These are phyloP conservation scores for Brachionus manjavacas DNA, from an alignment of 1,140 invertebrate genomes.

Conservation along the genomic window DNA sequence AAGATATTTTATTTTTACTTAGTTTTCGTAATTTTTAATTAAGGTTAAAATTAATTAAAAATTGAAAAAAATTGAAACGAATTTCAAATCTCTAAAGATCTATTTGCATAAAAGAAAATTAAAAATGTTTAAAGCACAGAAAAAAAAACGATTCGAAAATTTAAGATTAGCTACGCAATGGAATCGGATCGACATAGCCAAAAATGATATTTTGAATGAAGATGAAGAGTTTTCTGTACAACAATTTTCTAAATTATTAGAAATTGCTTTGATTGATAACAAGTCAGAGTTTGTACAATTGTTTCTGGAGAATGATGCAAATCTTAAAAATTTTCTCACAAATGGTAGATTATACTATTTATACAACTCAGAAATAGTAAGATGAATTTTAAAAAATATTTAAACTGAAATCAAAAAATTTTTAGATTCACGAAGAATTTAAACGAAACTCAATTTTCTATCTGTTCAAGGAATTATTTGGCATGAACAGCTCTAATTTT, in stretches of 20 bases:
- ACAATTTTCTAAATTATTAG: conserved; percentile 52
- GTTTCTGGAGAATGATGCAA: conserved; percentile 18
- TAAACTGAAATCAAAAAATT: neutral
- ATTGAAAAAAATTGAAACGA: no score
- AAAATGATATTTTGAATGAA: conserved; percentile 38
- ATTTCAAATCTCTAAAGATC: no score
- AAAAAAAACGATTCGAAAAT: conserved; percentile 36
- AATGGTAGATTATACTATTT: conserved; percentile 45
- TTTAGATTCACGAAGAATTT: conserved; percentile 2
- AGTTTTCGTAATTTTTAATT: no score
- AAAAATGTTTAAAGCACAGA: neutral
- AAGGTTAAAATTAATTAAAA: no score
- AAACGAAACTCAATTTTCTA: neutral
- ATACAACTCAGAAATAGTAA: conserved; percentile 50
- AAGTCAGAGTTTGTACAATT: conserved; percentile 33
- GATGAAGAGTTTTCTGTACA: conserved; percentile 40
- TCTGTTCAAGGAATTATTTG: conserved; percentile 41
- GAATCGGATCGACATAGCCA: conserved; percentile 43
- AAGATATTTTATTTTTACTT: no score
- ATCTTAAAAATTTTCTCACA: neutral
- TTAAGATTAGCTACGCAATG: conserved; percentile 45
- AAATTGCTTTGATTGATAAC: conserved; percentile 38
- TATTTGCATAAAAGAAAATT: neutral
- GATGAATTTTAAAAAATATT: neutral
- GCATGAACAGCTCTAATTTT: neutral